phyloP scores from a whole-genome alignment of 2,888 invertebrate species.

The Charanyca ferruginea region DNA sequence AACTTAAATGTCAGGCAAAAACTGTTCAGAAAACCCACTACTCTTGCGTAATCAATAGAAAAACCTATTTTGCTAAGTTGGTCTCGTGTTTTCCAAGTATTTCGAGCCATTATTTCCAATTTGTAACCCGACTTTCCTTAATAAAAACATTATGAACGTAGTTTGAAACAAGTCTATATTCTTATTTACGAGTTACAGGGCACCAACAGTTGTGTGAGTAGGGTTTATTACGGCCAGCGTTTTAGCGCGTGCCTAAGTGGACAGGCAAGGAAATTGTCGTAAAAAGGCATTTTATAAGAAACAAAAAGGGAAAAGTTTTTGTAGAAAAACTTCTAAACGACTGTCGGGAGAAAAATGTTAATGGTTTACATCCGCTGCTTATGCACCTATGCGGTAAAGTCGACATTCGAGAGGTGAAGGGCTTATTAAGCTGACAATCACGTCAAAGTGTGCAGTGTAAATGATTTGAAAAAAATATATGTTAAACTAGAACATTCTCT shows the following conservation, averaged over 20 bases:
- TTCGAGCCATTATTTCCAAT: conserved; percentile 37
- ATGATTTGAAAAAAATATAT: no score
- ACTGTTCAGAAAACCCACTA: not conserved
- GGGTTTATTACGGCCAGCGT: conserved; percentile 28
- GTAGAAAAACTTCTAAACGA: not conserved
- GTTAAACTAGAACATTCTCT: no score
- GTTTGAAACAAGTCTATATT: conserved; percentile 38
- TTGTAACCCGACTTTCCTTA: conserved; percentile 37
- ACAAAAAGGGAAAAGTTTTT: conserved; percentile 19
- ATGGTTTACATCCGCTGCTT: no score
- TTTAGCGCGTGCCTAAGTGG: conserved; percentile 35
- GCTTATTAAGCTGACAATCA: no score
- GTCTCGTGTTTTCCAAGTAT: conserved; percentile 7
- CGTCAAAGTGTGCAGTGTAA: no score
- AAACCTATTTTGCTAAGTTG: conserved; percentile 8
- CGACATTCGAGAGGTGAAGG: no score
- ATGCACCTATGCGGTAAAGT: no score
- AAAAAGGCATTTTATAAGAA: conserved; percentile 39
- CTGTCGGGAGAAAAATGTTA: no score
- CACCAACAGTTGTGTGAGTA: conserved; percentile 33
- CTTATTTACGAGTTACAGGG: conserved; percentile 42
- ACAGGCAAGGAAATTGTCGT: conserved; percentile 29
- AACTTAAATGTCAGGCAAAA: not conserved
- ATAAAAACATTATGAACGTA: conserved; percentile 52
- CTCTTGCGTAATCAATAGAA: conserved; percentile 1